Percentiles rank a stretch among this genome's conserved stretches.
Conservation (phyloP, 2,797 vertebrate species). For the Rhincodon typus region DNA sequence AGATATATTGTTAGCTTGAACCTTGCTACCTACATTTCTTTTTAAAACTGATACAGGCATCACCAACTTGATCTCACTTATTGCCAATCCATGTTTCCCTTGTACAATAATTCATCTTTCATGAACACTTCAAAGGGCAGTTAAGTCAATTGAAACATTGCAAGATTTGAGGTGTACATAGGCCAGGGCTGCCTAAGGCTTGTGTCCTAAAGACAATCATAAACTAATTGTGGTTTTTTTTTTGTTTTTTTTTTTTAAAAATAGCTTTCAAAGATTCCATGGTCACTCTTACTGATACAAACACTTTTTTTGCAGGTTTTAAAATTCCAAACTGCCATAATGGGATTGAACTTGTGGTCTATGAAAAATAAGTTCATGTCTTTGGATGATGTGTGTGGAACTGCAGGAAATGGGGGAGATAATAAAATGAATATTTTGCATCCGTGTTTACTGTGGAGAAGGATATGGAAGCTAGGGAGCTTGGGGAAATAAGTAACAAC, state of each 20-base stretch:
- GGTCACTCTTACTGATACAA: not conserved
- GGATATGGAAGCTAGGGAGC: too few species aligned
- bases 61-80: not conserved
- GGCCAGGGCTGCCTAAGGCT: not conserved
- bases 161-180: not conserved
- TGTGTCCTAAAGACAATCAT: not conserved
- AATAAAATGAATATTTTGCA: too few species aligned
- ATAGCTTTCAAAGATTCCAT: too few species aligned
- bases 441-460: too few species aligned
- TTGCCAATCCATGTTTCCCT: not conserved
- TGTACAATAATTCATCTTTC: not conserved
- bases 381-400: too few species aligned
- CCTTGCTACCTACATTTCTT: not conserved
- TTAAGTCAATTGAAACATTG: not conserved
- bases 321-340: not conserved
- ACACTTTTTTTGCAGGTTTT: not conserved
- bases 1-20: not conserved
- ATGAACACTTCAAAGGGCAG: not conserved
- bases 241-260: not conserved
- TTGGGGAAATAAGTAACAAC: too few species aligned
- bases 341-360: not conserved
- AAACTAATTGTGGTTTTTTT: not conserved
- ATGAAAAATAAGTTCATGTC: too few species aligned
- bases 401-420: too few species aligned
- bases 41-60: not conserved